Base-by-base conservation (phyloP, 2,113 vertebrate genomes). In the Erythrolamprus reginae region DNA sequence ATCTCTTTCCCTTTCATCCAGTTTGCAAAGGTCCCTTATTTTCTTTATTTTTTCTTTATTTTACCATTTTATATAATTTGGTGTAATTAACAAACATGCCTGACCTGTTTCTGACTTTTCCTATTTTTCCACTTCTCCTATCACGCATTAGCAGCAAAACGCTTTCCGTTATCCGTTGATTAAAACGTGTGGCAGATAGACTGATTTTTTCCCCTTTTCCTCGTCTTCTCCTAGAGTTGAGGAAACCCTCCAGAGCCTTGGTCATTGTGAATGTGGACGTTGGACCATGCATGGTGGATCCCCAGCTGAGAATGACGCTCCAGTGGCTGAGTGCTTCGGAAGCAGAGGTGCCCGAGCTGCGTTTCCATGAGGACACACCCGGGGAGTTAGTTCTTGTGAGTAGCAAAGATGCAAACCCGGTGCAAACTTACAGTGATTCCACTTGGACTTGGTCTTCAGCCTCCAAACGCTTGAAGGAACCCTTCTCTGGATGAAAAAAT, bases 241-340 rank as follows among this genome's bases (percentile, higher is more conserved):
- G 96, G 45, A 96, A 96, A 77, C 94, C 93, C 45, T 96, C 95
- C 92, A 95, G 95, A 94, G 96, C 95, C 77, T 88, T 98, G 12
- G 94, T 98, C 10, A 93, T 99, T 45, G 89, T 93, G 4, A 99
- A 98, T 95, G 95, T 98, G 28, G 98, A 99, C 38, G 90, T 98
- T 86, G 96, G 97, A 33, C 96, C 97, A 12, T 97, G 93, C 4
- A 55, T 95, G 28, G 95, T 98, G 4, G 98, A 99, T 92, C 96
- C 96, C 0, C 99, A 99, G 92, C 96, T 99, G 91, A 96, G 98
- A 96, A 96, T 96, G 91, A 95, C 97, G 83, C 98, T 99, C 90
- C 99, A 99, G 95, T 99, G 99, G 99, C 97, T 97, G 3, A 97
- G 98, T 2, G 98, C 98, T 92, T 99, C 99, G n/a, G 97, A 99